Base-by-base conservation (phyloP, 2,113 vertebrate genomes). In the Misgurnus mizolepis region DNA sequence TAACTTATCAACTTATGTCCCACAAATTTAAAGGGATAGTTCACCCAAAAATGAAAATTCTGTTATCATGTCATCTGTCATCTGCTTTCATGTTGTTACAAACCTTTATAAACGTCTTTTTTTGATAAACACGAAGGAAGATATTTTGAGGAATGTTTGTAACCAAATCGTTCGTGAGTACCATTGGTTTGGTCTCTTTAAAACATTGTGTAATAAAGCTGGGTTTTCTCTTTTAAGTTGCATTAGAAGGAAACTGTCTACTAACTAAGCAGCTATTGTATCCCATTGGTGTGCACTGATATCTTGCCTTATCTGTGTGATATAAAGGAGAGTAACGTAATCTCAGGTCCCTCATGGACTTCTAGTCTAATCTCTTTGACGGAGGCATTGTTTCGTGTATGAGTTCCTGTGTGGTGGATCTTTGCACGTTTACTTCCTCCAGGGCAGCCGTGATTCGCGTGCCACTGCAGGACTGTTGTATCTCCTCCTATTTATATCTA, bases 401-500 rank as follows among this genome's bases (percentile, higher is more conserved):
- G 69, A 47, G 14, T 68, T 47, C 41, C 34, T 55, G 53, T 45
- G 62, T 62, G 65, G 73, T 8, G 18, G 18, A 15, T 66, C 10
- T 80, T 67, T 45, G 40, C 71, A 82, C 71, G 10, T 76, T 62
- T 79, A 69, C 70, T 60, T 85, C 77, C 65, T 82, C 53, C 18
- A 34, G 49, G 64, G 22, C 40, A 49, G 3, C 49, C 14, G 8
- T 66, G 76, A 34, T 66, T 62, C 40, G n/a, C n/a, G 55, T 60
- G 64, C 58, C 55, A 2, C 75, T 69, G 10, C 17, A 76, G 27
- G 61, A 62, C 68, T 72, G 70, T 56, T 60, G 40, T 84, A 81
- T 85, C 80, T 71, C 40, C 41, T 61, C 68, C 76, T 85, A 85
- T 85, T 82, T 82, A 82, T 84, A 84, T 60, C 22, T 34, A 7